Conservation (phyloP, 2,797 vertebrate species). For the Anguilla megastoma region DNA sequence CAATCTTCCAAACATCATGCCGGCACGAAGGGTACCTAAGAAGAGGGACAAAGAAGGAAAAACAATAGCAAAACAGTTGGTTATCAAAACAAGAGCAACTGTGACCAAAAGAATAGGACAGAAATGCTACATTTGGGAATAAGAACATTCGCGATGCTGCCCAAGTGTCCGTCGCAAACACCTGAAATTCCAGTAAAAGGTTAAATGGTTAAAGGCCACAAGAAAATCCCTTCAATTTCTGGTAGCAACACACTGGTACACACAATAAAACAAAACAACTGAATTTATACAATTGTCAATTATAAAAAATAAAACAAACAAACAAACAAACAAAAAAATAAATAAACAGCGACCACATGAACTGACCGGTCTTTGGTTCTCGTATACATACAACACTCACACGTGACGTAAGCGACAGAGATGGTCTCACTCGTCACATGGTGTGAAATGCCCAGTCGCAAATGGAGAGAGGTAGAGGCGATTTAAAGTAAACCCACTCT, state of each 20-base stretch:
- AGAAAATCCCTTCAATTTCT: constrained; percentile 34
- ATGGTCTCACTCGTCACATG: constrained; percentile 76
- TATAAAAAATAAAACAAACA: not conserved
- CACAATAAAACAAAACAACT: not conserved
- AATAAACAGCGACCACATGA: constrained; percentile 24
- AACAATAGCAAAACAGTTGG: not conserved
- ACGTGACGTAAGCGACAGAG: constrained; percentile 68
- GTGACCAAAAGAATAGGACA: not conserved
- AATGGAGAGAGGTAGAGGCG: constrained; percentile 70
- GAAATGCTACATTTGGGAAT: constrained; percentile 33
- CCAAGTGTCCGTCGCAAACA: not conserved
- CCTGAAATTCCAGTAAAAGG: constrained; percentile 31
- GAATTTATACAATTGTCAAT: not conserved
- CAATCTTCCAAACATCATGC: constrained; percentile 36
- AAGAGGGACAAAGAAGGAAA: not conserved
- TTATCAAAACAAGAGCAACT: constrained; percentile 6
- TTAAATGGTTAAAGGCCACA: constrained; percentile 45
- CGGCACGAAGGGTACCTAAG: constrained; percentile 27
- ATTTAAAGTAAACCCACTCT: constrained; percentile 75
- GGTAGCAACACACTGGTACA: constrained; percentile 11
- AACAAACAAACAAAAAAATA: constrained; percentile 17
- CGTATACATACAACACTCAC: constrained; percentile 57
- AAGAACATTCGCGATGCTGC: not conserved
- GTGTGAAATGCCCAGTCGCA: constrained; percentile 69
- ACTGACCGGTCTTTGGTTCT: constrained; percentile 39